phyloP scores from a whole-genome alignment of 1,140 invertebrate species.

The Cyrtorhinus lividipennis region DNA sequence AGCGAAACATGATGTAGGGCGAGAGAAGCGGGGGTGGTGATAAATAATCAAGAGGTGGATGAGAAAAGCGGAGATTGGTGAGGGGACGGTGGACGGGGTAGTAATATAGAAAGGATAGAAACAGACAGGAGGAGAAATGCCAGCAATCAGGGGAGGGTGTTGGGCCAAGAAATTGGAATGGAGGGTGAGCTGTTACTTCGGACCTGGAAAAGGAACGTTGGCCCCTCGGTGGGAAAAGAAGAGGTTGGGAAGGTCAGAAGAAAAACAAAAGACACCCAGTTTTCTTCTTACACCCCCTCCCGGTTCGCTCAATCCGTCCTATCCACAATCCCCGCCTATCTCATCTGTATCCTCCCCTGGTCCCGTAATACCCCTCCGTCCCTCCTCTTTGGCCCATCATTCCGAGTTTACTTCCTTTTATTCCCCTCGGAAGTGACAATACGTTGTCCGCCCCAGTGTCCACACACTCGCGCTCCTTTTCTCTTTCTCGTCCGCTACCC shows the following conservation, averaged over 20 bases:
- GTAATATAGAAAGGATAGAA: neutral
- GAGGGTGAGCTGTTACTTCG: neutral
- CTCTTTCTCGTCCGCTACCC: too few relatives aligned
- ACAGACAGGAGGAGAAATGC: neutral
- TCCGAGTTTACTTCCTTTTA: neutral
- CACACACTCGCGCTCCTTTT: too few relatives aligned
- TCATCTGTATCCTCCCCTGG: neutral
- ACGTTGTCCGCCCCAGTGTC: too few relatives aligned
- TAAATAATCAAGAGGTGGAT: neutral
- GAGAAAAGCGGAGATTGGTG: neutral
- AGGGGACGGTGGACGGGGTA: neutral
- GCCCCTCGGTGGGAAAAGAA: neutral
- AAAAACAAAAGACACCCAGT: neutral
- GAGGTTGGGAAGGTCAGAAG: neutral
- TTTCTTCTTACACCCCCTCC: too few relatives aligned
- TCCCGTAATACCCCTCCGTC: neutral
- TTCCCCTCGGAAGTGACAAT: too few relatives aligned
- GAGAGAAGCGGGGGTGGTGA: neutral
- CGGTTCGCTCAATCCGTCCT: neutral
- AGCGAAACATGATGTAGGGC: too few relatives aligned
- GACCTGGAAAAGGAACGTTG: neutral
- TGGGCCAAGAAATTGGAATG: neutral
- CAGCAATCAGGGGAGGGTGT: neutral
- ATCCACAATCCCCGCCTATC: neutral
- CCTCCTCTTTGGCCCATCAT: neutral